These are phyloP conservation scores for Scaptomyza parva DNA, from an alignment of 2,888 invertebrate species.

Conservation along the genomic window DNA sequence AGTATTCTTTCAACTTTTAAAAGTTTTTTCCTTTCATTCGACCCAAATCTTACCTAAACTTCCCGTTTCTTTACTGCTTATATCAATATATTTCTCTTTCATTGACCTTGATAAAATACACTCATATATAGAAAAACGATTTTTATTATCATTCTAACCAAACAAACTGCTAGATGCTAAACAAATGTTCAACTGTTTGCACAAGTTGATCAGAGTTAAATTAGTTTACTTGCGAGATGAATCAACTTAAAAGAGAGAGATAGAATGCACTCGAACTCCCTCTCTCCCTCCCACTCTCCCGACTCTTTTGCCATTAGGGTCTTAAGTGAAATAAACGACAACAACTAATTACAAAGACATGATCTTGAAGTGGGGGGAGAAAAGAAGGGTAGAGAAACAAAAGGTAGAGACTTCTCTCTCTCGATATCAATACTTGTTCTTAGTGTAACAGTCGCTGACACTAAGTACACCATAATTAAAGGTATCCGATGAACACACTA, in stretches of 20 bases:
- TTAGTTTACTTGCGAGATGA: conserved; percentile 39
- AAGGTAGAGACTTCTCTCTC: too few species aligned
- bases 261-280: conserved; percentile 21
- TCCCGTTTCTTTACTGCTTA: too few species aligned
- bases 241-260: conserved; percentile 14
- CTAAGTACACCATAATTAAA: conserved; percentile 78
- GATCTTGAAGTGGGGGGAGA: conserved; percentile 5
- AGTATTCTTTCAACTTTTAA: background rate
- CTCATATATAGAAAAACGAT: conserved; percentile 4
- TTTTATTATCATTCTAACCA: conserved; percentile 8
- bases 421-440: conserved; percentile 59
- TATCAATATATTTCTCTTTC: background rate
- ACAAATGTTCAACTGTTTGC: conserved; percentile 61
- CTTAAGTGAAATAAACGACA: conserved; percentile 62
- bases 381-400: background rate
- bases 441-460: conserved; percentile 74
- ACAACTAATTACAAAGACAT: conserved; percentile 65
- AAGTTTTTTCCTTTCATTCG: background rate
- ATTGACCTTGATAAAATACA: conserved; percentile 23
- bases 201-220: conserved; percentile 53
- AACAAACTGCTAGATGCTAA: conserved; percentile 47
- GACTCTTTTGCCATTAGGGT: conserved; percentile 42
- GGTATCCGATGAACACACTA: conserved; percentile 52
- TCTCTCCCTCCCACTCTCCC: conserved; percentile 13
- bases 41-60: too few species aligned